Conservation (phyloP, 2,888 invertebrate genomes). For the Sphecodes monilicornis region DNA sequence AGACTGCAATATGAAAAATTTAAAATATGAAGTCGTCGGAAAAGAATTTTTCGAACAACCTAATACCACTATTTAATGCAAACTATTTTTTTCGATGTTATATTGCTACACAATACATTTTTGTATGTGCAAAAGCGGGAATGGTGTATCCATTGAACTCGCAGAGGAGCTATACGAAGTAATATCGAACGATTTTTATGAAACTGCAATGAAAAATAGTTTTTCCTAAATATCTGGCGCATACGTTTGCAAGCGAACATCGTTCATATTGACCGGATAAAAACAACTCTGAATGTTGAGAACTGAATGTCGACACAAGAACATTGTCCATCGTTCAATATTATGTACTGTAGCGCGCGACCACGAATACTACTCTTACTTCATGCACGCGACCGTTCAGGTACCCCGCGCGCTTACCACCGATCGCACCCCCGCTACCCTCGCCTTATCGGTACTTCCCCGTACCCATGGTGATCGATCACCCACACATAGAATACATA, state of each 20-base stretch:
- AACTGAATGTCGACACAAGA: neutral
- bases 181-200: neutral
- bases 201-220: neutral
- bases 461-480: too few relatives aligned
- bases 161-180: neutral
- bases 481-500: too few relatives aligned
- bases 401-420: too few relatives aligned
- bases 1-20: neutral
- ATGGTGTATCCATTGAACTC: neutral
- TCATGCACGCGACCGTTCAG: too few relatives aligned
- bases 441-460: too few relatives aligned
- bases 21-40: neutral
- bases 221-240: neutral
- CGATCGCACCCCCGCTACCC: too few relatives aligned
- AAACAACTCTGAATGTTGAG: neutral
- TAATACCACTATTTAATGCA: neutral
- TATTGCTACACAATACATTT: neutral
- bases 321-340: neutral
- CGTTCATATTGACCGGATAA: neutral
- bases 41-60: neutral
- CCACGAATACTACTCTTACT: too few relatives aligned
- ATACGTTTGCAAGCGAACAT: neutral
- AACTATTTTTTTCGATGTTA: neutral
- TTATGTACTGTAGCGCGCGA: too few relatives aligned
- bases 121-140: neutral